Evolutionary conservation across 2,888 invertebrate species (phyloP).

Genomic region (Anoplius nigerrimus): DNA sequence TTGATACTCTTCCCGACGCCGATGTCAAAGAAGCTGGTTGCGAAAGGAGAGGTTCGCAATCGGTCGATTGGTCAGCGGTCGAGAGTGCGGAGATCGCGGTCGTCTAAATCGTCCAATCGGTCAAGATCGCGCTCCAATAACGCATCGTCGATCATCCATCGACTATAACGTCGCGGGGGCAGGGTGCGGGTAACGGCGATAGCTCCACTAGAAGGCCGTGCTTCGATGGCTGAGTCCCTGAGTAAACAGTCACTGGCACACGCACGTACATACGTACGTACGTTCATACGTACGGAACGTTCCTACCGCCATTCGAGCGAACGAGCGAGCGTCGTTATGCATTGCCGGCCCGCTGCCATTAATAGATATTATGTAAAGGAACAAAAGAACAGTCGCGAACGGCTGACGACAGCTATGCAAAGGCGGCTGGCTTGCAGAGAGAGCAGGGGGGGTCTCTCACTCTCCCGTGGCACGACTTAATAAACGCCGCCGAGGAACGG

Average conservation of each 20-base stretch:
- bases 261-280: slow-evolving; percentile 11
- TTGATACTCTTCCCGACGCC: too few relatives aligned
- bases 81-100: too few relatives aligned
- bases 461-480: background rate
- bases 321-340: slow-evolving; percentile 14
- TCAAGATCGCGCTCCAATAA: too few relatives aligned
- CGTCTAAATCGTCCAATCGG: too few relatives aligned
- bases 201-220: slow-evolving; percentile 11
- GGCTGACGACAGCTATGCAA: too few relatives aligned
- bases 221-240: slow-evolving; percentile 31
- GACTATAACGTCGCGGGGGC: background rate
- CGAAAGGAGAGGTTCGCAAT: too few relatives aligned
- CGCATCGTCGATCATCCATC: background rate
- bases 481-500: background rate
- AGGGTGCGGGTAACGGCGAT: background rate
- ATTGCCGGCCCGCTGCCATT: slow-evolving; percentile 23
- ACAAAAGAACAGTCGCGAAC: slow-evolving; percentile 12
- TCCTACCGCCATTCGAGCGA: too few relatives aligned
- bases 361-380: slow-evolving; percentile 36
- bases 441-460: background rate
- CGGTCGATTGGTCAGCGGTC: too few relatives aligned
- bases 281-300: too few relatives aligned
- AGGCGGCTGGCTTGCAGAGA: too few relatives aligned
- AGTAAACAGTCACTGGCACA: slow-evolving; percentile 28
- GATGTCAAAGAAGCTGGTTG: too few relatives aligned